Conservation (phyloP, 2,888 invertebrate species). For the Nephrotoma flavescens region DNA sequence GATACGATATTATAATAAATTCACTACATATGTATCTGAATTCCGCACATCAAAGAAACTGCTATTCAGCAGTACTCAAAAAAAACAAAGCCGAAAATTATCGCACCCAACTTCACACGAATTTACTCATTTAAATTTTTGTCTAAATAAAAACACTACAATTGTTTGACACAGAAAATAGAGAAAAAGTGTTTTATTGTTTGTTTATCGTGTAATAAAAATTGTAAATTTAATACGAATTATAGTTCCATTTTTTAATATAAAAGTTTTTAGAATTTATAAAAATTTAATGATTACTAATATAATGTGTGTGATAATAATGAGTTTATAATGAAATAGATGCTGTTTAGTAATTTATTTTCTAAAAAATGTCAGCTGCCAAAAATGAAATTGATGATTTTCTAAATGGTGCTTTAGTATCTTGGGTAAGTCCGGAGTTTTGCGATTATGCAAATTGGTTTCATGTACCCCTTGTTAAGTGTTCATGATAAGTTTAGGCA, state of each 20-base stretch:
- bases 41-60: background rate
- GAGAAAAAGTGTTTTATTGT: background rate
- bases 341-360: background rate
- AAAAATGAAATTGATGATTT: constrained; percentile 68
- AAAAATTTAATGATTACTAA: background rate
- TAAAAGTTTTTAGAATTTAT: background rate
- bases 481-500: background rate
- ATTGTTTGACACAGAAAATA: background rate
- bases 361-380: constrained; percentile 41
- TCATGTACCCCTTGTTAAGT: background rate
- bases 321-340: background rate
- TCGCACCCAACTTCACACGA: background rate
- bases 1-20: too few relatives aligned
- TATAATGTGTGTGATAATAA: background rate
- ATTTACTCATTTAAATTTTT: background rate
- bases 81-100: background rate
- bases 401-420: constrained; percentile 67
- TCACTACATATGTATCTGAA: background rate
- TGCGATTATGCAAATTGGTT: background rate
- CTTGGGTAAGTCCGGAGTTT: constrained; percentile 54
- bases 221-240: background rate
- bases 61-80: background rate
- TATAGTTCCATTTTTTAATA: background rate
- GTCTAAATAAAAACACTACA: background rate
- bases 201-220: background rate